Evolutionary conservation across 2,888 invertebrate species (phyloP).

Genomic region (Hirtodrosophila alboralis): DNA sequence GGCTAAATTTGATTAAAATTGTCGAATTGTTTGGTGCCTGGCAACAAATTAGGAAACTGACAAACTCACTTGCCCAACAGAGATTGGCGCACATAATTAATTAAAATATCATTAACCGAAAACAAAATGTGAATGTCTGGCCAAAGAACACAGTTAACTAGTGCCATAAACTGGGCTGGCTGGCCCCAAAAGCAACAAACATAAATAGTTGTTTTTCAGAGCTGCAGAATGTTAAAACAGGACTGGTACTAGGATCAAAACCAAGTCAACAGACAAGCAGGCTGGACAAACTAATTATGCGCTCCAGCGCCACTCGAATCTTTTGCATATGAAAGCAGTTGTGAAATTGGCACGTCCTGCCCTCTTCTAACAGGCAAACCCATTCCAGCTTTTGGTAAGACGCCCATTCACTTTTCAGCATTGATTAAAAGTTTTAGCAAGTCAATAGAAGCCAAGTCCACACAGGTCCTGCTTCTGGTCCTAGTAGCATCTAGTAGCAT

Average conservation of each 20-base stretch:
- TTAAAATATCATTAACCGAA: conserved; percentile 66
- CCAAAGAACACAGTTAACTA: conserved; percentile 17
- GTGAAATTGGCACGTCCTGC: conserved; percentile 52
- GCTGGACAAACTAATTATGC: conserved; percentile 70
- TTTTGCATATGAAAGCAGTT: conserved; percentile 75
- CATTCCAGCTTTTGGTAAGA: background rate
- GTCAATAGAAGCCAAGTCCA: conserved; percentile 53
- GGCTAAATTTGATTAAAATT: background rate
- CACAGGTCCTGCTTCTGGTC: background rate
- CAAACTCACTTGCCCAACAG: too few species aligned
- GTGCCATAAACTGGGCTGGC: background rate
- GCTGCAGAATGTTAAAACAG: too few species aligned
- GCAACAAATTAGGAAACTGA: conserved; percentile 8
- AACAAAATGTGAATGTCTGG: conserved; percentile 12
- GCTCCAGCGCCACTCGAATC: conserved; percentile 63
- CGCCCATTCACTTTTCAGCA: conserved; percentile 37
- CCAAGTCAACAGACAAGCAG: conserved; percentile 22
- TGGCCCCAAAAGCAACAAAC: too few species aligned
- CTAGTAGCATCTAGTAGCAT: too few species aligned
- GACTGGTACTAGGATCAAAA: conserved; percentile 18
- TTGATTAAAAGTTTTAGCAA: conserved; percentile 72
- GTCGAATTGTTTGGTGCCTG: background rate
- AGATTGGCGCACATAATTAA: conserved; percentile 61
- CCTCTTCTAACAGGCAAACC: background rate
- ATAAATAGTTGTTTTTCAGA: too few species aligned